Base-by-base conservation (phyloP, 35 echinoderm and acorn worm species). In the Stichopus chloronotus region DNA sequence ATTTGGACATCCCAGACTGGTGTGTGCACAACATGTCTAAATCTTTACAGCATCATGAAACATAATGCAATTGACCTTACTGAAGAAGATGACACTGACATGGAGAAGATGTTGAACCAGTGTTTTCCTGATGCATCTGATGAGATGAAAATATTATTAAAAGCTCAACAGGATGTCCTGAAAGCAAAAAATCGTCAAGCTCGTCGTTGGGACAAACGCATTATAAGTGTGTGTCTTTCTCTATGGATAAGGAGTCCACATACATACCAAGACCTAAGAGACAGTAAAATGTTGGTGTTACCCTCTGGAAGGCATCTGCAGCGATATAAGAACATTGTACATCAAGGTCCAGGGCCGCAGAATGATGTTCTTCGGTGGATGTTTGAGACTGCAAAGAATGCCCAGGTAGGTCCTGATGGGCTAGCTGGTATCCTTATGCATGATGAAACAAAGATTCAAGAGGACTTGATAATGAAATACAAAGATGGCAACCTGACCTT, bases 371-470 rank as follows among this genome's bases (percentile, higher is more conserved):
- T 92, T 52, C 5, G 23, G 4, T 82, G 90, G 90, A 92, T 92
- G 90, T 82, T 19, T 65, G 53, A 92, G 20, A 21, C 25, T 56
- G 90, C 90, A 0, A 92, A 92, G 5, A 76, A 82, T 22, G 23
- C 76, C 55, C 21, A 1, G 53, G 58, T 91, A 12, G 53, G 7
- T 25, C 11, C n/a, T n/a, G n/a, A n/a, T n/a, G n/a, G n/a, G n/a
- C n/a, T n/a, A 65, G 78, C 76, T 82, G 90, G 90, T 5, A 10
- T 79, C 25, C 57, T 80, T 14, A 82, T 92, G 12, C 90, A 92
- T 13, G 90, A 92, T 63, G 76, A 92, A 56, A 82, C 90, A 2
- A 92, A 91, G 22, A 92, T 92, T 25, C 90, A 92, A 21, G 76
- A 92, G 21, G 78, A 92, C 12, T n/a, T 92, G 4, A 56, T 92